Conservation (phyloP, 2,888 invertebrate species). For the Rhimphoctona megacephalus region DNA sequence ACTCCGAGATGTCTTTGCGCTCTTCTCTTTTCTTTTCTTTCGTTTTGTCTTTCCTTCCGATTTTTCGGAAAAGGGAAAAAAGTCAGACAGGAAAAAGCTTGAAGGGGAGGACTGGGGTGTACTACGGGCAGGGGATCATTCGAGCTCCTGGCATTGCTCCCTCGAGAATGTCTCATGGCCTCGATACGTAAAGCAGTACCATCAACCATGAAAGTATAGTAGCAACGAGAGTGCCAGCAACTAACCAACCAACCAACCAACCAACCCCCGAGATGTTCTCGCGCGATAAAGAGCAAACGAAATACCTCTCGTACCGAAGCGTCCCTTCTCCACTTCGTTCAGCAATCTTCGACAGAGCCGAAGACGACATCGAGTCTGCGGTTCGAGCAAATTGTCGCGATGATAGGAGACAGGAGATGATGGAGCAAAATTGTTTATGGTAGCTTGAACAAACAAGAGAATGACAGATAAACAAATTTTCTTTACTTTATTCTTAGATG, state of each 20-base stretch:
- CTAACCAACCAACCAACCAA: slow-evolving; percentile 57
- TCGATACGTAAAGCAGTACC: slow-evolving; percentile 65
- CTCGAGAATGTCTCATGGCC: slow-evolving; percentile 64
- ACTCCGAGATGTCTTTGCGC: slow-evolving; percentile 30
- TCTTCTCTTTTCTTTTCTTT: background rate
- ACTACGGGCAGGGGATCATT: slow-evolving; percentile 36
- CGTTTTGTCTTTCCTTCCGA: slow-evolving; percentile 14
- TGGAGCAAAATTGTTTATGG: background rate
- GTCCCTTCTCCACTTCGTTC: slow-evolving; percentile 14
- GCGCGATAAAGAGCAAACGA: slow-evolving; percentile 62
- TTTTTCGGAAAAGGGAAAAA: slow-evolving; percentile 19
- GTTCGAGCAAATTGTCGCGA: slow-evolving; percentile 43
- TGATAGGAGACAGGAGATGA: background rate
- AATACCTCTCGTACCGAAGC: slow-evolving; percentile 50
- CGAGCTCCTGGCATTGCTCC: slow-evolving; percentile 63
- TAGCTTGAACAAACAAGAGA: background rate
- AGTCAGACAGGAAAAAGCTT: slow-evolving; percentile 34
- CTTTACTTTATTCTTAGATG: background rate
- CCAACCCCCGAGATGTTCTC: slow-evolving; percentile 61
- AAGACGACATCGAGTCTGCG: slow-evolving; percentile 54
- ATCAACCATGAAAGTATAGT: slow-evolving; percentile 43
- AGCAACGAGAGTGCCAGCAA: slow-evolving; percentile 58
- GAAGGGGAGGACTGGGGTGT: background rate
- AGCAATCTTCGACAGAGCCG: slow-evolving; percentile 24
- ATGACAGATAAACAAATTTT: background rate